Base-by-base conservation (phyloP, 2,888 invertebrate species). In the Cylloceria caligata region DNA sequence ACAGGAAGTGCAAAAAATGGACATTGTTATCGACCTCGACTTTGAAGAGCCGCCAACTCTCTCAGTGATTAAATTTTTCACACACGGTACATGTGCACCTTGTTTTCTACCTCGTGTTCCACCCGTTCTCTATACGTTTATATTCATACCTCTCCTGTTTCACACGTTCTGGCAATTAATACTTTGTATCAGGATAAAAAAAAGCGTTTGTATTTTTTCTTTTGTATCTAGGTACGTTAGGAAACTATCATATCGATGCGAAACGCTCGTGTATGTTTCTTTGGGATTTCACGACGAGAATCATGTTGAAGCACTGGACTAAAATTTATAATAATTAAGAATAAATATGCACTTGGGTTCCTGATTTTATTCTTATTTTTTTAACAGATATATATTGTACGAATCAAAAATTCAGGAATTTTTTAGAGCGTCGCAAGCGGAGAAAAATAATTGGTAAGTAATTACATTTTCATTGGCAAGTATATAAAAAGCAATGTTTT, bases 21-120 rank as follows among this genome's bases (percentile, higher is more conserved):
- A 39, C 69, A 39, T 49, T 55, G 69, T 69, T 69, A 69, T 69
- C 55, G 55, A 69, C 27, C 55, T 30, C 52, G 49, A 76, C 60
- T 68, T 60, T 69, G 60, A 69, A 62, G 47, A 76, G 68, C 49
- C 68, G 76, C 49, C 47, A 76, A 62, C 13, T 68, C 68, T 36
- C 27, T 73, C 68, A 36, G 21, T 27, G 60, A 73, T 79, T 49
- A 62, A 73, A 73, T 16, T 60, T 67, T 67, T 49, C 69, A 69
- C 68, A 36, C 34, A 65, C 55, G n/a, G 47, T 65, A 39, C 30
- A 3, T 47, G 19, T 9, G 39, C 6, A n/a, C 24, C 3, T 36
- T 57, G 34, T 62, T 30, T 16, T n/a, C 34, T 45, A 72, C 24
- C 47, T 27, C 42, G 30, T 21, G 9, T 36, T 52, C 27, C 6